Evolutionary conservation across 2,797 vertebrate species (phyloP).

Genomic region (Sebastes flavidus): DNA sequence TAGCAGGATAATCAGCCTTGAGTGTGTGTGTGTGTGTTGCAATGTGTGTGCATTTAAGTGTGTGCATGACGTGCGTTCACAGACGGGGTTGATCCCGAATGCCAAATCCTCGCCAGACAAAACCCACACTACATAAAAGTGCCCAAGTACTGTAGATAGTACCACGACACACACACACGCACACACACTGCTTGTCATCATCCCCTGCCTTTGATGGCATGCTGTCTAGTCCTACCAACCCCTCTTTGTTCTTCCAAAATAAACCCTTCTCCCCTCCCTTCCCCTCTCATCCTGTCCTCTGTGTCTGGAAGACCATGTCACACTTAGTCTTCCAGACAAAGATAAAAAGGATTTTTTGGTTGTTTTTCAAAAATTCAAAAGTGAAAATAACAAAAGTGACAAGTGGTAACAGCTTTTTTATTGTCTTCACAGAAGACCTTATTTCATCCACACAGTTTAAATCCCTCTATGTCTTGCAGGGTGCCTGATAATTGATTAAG

Average conservation of each 20-base stretch:
- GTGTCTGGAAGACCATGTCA: neutral
- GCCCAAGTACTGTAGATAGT: constrained; percentile 26
- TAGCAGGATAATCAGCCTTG: neutral
- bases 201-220: constrained; percentile 48
- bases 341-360: neutral
- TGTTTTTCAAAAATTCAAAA: neutral
- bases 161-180: neutral
- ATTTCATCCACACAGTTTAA: neutral
- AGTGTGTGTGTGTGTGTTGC: neutral
- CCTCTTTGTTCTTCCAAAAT: constrained; percentile 56
- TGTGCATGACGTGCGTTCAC: neutral
- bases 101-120: neutral
- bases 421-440: neutral
- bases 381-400: neutral
- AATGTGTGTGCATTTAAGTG: neutral
- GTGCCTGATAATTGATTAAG: neutral
- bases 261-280: constrained; percentile 27
- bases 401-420: neutral
- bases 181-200: constrained; percentile 39
- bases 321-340: neutral
- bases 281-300: neutral
- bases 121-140: constrained; percentile 9
- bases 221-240: constrained; percentile 39
- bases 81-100: constrained; percentile 7
- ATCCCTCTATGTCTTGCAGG: neutral